These are phyloP conservation scores for Chloromyia formosa DNA, from an alignment of 2,888 invertebrate genomes.

Conservation along the genomic window DNA sequence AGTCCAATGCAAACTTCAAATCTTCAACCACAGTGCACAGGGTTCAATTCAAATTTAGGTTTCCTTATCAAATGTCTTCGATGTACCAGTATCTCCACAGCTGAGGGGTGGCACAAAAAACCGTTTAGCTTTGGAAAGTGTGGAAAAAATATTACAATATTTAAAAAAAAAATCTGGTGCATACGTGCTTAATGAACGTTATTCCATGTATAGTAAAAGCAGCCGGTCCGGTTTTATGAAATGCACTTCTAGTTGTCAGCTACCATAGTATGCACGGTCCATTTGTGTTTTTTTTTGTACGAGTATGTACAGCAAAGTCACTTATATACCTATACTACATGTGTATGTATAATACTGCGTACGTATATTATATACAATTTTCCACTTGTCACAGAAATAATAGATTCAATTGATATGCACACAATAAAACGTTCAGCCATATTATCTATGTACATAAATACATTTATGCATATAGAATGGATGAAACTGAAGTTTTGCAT, in stretches of 20 bases:
- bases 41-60: conserved; percentile 14
- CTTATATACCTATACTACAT: no score
- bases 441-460: neutral
- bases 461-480: neutral
- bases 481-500: neutral
- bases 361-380: neutral
- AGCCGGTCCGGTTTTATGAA: neutral
- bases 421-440: neutral
- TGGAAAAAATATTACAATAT: neutral
- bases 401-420: conserved; percentile 3
- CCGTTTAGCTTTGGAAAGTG: neutral
- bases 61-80: conserved; percentile 10
- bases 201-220: neutral
- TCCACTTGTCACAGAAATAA: neutral
- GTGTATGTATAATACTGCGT: no score
- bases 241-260: neutral
- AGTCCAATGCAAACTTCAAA: neutral
- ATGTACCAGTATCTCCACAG: no score
- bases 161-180: neutral
- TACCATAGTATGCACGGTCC: no score
- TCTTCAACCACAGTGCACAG: neutral
- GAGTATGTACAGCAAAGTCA: no score
- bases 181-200: neutral
- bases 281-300: no score
- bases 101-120: neutral